Evolutionary conservation across 2,888 invertebrate species (phyloP).

Genomic region (Osedax frankpressi): DNA sequence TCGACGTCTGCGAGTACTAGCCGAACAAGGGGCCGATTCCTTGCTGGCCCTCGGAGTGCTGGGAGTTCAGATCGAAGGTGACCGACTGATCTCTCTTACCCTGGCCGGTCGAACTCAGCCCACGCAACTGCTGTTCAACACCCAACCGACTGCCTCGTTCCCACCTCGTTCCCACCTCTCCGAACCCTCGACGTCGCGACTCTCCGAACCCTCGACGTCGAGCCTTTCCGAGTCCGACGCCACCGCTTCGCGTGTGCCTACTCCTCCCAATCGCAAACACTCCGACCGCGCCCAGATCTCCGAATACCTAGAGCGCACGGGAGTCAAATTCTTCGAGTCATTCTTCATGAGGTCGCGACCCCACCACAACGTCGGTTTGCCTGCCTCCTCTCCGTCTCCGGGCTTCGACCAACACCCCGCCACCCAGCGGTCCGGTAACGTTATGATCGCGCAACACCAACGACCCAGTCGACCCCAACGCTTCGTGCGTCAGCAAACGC

Average conservation of each 20-base stretch:
- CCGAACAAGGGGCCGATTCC: slow-evolving; percentile 69
- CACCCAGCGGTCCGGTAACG: not conserved
- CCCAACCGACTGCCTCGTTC: slow-evolving; percentile 13
- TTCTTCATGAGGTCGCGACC: not conserved
- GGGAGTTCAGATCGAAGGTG: slow-evolving; percentile 70
- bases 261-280: not conserved
- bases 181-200: no score
- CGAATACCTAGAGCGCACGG: not conserved
- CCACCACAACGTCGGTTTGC: not conserved
- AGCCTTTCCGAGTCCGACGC: no score
- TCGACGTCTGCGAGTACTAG: slow-evolving; percentile 73
- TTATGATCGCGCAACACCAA: not conserved
- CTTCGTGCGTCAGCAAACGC: not conserved
- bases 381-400: not conserved
- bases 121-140: slow-evolving; percentile 52
- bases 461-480: not conserved
- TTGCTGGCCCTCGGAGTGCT: slow-evolving; percentile 82
- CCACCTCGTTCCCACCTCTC: not conserved
- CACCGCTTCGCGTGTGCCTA: not conserved
- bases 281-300: not conserved
- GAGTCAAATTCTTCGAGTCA: not conserved
- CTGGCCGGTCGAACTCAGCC: slow-evolving; percentile 57
- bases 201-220: no score
- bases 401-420: not conserved
- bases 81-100: slow-evolving; percentile 54